phyloP scores from a whole-genome alignment of 2,113 vertebrate genomes.

The Gavia stellata region DNA sequence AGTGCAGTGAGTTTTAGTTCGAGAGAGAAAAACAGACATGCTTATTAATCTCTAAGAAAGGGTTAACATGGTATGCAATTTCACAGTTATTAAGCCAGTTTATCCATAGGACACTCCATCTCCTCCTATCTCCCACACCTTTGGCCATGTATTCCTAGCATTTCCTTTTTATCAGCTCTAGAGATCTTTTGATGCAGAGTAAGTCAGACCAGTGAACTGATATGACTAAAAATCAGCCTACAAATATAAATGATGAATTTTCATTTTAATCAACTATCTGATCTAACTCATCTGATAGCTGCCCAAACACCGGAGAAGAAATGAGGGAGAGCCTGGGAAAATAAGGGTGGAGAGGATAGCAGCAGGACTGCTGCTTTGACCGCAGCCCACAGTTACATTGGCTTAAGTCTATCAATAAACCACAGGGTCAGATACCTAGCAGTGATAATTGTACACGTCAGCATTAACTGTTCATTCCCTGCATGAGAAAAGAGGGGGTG shows the following conservation, averaged over 20 bases:
- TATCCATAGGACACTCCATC: background rate
- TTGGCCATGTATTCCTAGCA: constrained; percentile 1
- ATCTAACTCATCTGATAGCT: background rate
- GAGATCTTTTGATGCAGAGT: background rate
- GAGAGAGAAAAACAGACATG: background rate
- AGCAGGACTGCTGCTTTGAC: constrained; percentile 34
- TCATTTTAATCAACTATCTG: constrained; percentile 2
- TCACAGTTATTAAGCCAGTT: background rate
- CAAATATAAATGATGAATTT: constrained; percentile 48
- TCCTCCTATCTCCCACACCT: background rate
- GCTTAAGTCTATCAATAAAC: constrained; percentile 48
- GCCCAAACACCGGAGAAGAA: background rate
- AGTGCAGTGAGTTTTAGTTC: background rate
- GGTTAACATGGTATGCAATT: background rate
- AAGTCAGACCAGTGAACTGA: constrained; percentile 10
- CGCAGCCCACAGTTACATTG: constrained; percentile 16
- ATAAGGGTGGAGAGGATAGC: constrained; percentile 43
- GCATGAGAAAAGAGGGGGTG: constrained; percentile 60
- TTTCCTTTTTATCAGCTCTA: background rate
- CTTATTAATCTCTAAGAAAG: background rate
- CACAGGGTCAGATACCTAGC: constrained; percentile 40
- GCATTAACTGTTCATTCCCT: constrained; percentile 40
- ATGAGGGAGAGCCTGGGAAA: constrained; percentile 55
- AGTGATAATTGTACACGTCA: constrained; percentile 40
- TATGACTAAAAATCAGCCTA: background rate